Evolutionary conservation across 2,888 invertebrate species (phyloP).

Genomic region (Chrysolina oricalcia): DNA sequence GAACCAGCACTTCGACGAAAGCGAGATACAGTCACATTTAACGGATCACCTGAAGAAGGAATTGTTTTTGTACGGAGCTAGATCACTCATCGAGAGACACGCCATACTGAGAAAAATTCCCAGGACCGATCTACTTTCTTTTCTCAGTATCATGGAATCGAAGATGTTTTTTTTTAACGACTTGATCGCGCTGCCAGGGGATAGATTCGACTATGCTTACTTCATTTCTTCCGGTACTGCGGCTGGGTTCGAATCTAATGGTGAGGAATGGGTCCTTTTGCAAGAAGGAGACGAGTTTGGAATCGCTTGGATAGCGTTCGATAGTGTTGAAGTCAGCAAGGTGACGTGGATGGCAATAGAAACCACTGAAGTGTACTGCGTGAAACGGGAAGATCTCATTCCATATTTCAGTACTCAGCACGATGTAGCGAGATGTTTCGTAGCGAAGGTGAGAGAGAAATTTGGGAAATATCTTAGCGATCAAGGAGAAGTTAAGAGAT

Average conservation of each 20-base stretch:
- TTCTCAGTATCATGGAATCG: conserved; percentile 40
- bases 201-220: conserved; percentile 71
- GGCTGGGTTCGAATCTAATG: conserved; percentile 68
- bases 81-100: conserved; percentile 71
- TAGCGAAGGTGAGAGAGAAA: not conserved
- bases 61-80: conserved; percentile 71
- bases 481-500: not conserved
- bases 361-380: conserved; percentile 64
- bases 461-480: not conserved
- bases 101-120: conserved; percentile 71
- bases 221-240: conserved; percentile 74
- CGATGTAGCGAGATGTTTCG: conserved; percentile 15
- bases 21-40: conserved; percentile 60
- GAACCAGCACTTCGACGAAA: conserved; percentile 74
- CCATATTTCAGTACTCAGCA: not conserved
- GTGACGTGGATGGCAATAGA: conserved; percentile 61
- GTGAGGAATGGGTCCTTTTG: conserved; percentile 73
- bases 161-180: conserved; percentile 59
- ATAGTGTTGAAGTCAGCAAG: conserved; percentile 6
- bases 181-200: conserved; percentile 69
- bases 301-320: conserved; percentile 60
- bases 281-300: conserved; percentile 75
- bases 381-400: not conserved
- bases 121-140: conserved; percentile 63
- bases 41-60: conserved; percentile 69